These are phyloP conservation scores for Copsychus sechellarum DNA, from an alignment of 2,113 vertebrate species.

Conservation along the genomic window DNA sequence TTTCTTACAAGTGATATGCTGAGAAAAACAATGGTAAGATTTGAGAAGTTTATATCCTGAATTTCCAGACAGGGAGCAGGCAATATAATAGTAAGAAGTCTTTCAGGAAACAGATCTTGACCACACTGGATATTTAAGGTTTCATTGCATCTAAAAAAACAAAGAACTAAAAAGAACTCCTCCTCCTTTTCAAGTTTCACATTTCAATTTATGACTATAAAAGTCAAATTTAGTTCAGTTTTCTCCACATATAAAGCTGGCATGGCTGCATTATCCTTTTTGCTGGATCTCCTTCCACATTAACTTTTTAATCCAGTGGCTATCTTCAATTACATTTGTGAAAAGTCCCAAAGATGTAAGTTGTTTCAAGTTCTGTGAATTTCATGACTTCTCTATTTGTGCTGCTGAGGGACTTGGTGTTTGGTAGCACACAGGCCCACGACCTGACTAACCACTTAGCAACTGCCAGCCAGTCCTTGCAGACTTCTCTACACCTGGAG, in stretches of 20 bases:
- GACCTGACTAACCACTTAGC: background rate
- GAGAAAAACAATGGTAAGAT: background rate
- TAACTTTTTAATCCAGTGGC: background rate
- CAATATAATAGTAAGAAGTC: background rate
- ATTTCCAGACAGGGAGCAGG: background rate
- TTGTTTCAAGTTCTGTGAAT: background rate
- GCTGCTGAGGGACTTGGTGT: background rate
- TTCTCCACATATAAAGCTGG: background rate
- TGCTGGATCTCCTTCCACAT: background rate
- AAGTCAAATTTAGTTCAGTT: background rate
- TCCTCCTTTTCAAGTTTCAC: background rate
- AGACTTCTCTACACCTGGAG: background rate
- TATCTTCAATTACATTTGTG: background rate
- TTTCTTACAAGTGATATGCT: background rate
- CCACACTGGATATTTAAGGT: background rate
- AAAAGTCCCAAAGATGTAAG: background rate
- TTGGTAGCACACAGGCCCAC: fast-evolving
- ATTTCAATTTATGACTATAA: background rate
- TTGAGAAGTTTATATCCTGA: background rate
- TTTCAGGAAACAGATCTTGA: background rate
- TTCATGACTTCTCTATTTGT: background rate
- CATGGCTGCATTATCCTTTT: background rate
- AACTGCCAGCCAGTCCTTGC: background rate
- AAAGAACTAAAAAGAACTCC: background rate
- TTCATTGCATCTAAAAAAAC: background rate